Conservation (phyloP, 2,888 invertebrate genomes). For the Conops quadrifasciatus region DNA sequence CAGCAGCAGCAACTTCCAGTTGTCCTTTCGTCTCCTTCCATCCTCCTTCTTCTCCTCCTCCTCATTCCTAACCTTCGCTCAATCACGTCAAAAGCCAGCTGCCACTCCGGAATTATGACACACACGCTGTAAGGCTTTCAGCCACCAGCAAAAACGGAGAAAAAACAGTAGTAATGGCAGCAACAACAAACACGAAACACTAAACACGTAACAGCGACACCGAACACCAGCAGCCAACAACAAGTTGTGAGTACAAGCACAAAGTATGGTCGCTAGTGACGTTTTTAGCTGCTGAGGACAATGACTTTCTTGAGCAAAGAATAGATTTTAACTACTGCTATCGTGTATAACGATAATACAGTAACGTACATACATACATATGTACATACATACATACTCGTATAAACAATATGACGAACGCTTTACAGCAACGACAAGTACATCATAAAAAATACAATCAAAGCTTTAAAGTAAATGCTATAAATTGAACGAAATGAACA, state of each 20-base stretch:
- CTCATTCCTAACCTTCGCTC: too few relatives aligned
- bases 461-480: too few relatives aligned
- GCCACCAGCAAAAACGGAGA: neutral
- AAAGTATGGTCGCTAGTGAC: neutral
- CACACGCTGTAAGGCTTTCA: neutral
- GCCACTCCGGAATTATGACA: slow-evolving; percentile 11
- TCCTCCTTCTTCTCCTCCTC: neutral
- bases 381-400: too few relatives aligned
- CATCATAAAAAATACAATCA: too few relatives aligned
- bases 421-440: too few relatives aligned
- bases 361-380: neutral
- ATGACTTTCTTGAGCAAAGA: slow-evolving; percentile 6
- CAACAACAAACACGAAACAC: too few relatives aligned
- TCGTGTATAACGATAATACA: neutral
- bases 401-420: too few relatives aligned
- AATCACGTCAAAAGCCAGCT: neutral
- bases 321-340: neutral
- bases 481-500: neutral
- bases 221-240: neutral
- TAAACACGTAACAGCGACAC: too few relatives aligned
- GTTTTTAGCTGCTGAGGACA: slow-evolving; percentile 13
- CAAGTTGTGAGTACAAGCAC: neutral
- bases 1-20: neutral
- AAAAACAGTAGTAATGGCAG: too few relatives aligned
- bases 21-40: slow-evolving; percentile 1